Base-by-base conservation (phyloP, 1,140 invertebrate genomes). In the Trachelipus rathkii region DNA sequence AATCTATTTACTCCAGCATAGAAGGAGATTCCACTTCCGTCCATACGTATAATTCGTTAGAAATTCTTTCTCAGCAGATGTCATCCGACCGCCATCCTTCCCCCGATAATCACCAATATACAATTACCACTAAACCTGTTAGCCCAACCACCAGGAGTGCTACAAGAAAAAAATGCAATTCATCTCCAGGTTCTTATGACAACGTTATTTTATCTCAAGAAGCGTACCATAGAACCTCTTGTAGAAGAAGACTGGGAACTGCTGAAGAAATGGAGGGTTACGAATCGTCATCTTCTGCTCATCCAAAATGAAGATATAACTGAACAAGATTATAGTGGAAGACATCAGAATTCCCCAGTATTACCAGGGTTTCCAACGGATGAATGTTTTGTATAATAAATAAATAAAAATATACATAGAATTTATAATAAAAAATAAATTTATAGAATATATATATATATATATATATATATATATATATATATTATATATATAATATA, bases 1-100 rank as follows among this genome's bases (percentile, higher is more conserved):
- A 76, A 19, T 33, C 71, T 19, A 74, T 74, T 8, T 78, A 73
- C 45, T 73, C 77, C 66, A 75, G 66, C n/a, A 69, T 73, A 19
- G 74, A 78, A 24, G 77, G 77, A 33, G 77, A 78, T 44, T 70
- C 19, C 44, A 75, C 77, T 13, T 78, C 77, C 60, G 53, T 78
- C 23, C 77, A 78, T 46, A 78, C 77, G 13, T 78, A 78, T 66
- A 76, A 74, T 44, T 78, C 77, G 23, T 71, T 78, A 0, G 77
- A 78, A 60, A 19, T 60, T 60, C 50, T 60, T 15, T 13, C 50
- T 15, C 50, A 60, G 3, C 50, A 60, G 8, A 60, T 60, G 11
- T 33, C 33, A 33, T 60, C 50, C 8, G 50, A 60, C 19, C 50
- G 50, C 19, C 50, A 60, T 4, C 50, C 50, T 2, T 60, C 50